Evolutionary conservation across 2,113 vertebrate genomes (phyloP).

Genomic region (Paramormyrops kingsleyae): DNA sequence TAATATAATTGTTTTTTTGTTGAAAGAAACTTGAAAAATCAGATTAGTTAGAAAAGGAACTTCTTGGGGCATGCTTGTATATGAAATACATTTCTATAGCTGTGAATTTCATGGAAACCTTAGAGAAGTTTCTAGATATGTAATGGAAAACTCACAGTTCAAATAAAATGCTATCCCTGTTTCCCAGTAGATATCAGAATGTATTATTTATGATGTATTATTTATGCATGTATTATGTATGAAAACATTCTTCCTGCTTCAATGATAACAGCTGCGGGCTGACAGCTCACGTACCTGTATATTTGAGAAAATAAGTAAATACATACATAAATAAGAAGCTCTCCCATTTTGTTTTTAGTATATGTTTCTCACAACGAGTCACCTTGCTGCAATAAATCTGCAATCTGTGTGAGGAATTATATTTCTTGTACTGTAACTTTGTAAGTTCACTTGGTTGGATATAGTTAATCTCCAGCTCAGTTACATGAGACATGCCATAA

Average conservation of each 20-base stretch:
- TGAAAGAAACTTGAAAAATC: background rate
- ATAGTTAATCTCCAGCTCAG: constrained; percentile 2
- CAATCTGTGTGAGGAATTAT: background rate
- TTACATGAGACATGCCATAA: background rate
- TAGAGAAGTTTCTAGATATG: background rate
- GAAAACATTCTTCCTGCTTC: background rate
- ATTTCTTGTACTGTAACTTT: background rate
- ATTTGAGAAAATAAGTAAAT: background rate
- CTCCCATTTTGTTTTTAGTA: background rate
- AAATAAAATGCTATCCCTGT: background rate
- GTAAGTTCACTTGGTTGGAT: background rate
- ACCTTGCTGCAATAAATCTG: background rate
- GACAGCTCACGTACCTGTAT: background rate
- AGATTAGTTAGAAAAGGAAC: background rate
- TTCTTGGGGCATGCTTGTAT: background rate
- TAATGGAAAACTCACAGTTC: background rate
- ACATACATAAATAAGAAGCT: background rate
- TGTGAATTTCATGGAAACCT: background rate
- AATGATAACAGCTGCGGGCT: background rate
- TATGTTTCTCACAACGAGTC: background rate
- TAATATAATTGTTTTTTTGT: background rate
- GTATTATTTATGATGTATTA: background rate
- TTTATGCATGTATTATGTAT: background rate
- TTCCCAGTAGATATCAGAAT: background rate
- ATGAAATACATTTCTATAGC: background rate